Evolutionary conservation across 2,113 vertebrate species (phyloP).

Genomic region (Dipodomys ordii): DNA sequence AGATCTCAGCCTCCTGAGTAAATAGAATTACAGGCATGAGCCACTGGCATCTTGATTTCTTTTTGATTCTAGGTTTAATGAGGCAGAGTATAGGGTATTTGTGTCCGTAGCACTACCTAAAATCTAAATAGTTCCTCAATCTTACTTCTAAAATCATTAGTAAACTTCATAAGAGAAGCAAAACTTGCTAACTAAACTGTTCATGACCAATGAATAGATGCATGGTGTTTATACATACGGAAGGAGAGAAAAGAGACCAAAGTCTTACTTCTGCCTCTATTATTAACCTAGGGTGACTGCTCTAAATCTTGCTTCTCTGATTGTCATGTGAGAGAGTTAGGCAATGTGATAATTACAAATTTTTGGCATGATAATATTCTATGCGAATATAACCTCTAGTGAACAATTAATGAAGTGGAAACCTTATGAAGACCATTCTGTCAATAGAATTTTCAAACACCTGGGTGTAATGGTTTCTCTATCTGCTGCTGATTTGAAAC

Average conservation of each 20-base stretch:
- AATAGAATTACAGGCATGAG: no score
- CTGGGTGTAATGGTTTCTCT: not conserved
- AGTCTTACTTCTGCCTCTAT: not conserved
- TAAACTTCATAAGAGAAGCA: not conserved
- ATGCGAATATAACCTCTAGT: not conserved
- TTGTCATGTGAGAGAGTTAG: constrained; percentile 29
- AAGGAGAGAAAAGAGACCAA: not conserved
- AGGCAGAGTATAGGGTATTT: not conserved
- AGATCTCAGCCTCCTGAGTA: no score
- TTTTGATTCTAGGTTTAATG: not conserved
- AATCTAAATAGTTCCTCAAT: not conserved
- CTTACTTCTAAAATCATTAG: not conserved
- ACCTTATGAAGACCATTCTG: constrained; percentile 26
- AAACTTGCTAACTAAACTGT: constrained; percentile 6
- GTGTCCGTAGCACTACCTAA: not conserved
- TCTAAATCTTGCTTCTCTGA: not conserved
- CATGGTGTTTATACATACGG: not conserved
- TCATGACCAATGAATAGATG: constrained; percentile 16
- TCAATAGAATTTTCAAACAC: constrained; percentile 37
- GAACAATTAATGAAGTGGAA: constrained; percentile 32
- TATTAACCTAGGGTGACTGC: not conserved
- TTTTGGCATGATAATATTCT: not conserved
- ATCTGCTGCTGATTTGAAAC: constrained; percentile 12
- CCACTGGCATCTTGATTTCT: not conserved
- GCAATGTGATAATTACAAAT: constrained; percentile 11